These are phyloP conservation scores for Wasmannia auropunctata DNA, from an alignment of 1,140 invertebrate species.

Conservation along the genomic window DNA sequence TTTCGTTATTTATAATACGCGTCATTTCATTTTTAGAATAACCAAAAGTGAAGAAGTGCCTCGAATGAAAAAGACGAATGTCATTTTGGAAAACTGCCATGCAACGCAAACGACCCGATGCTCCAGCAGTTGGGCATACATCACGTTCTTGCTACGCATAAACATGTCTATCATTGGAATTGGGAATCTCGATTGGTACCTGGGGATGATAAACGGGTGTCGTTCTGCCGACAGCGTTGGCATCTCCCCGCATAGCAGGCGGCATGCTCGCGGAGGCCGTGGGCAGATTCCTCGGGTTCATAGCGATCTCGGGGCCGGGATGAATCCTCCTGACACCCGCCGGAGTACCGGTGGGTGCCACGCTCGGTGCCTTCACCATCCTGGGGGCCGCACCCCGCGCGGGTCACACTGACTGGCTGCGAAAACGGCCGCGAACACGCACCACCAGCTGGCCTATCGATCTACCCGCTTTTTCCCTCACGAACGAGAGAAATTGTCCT, in stretches of 20 bases:
- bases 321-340: conserved; percentile 69
- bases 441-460: conserved; percentile 76
- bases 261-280: conserved; percentile 57
- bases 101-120: neutral
- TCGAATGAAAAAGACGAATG: neutral
- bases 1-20: neutral
- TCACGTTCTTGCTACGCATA: neutral
- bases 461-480: conserved; percentile 62
- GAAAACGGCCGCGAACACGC: conserved; percentile 49
- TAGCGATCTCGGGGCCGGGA: conserved; percentile 78
- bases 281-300: conserved; percentile 80
- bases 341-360: conserved; percentile 62
- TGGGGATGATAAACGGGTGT: conserved; percentile 70
- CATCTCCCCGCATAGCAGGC: conserved; percentile 63
- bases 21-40: neutral
- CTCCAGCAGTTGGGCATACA: neutral
- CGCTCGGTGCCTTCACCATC: conserved; percentile 80
- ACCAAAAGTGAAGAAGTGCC: neutral
- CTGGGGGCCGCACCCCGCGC: conserved; percentile 77
- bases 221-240: conserved; percentile 65
- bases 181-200: conserved; percentile 63
- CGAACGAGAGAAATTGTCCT: conserved; percentile 27
- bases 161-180: neutral
- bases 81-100: no score
- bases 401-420: conserved; percentile 1